Base-by-base conservation (phyloP, 2,888 invertebrate genomes). In the Myopa testacea region DNA sequence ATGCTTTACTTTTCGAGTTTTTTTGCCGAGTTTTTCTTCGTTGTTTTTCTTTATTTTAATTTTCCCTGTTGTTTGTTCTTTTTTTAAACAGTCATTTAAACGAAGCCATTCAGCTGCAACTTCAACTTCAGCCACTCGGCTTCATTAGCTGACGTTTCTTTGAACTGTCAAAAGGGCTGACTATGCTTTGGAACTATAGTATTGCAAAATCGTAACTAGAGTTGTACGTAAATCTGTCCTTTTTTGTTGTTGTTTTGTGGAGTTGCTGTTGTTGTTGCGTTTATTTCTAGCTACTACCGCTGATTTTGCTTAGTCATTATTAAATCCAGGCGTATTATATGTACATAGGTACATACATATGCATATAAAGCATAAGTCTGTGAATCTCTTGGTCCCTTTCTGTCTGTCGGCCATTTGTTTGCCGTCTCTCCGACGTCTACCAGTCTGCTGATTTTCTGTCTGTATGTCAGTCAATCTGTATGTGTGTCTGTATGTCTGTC, bases 161-260 rank as follows among this genome's bases (percentile, higher is more conserved):
- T 74, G 65, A 75, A 69, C 75, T 75, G 75, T 75, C 75, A 69
- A 58, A 75, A 58, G 75, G 7, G 75, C 60, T 69, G 75, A 75
- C 58, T 75, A 14, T 10, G 68, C 69, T 67, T 45, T 10, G 62
- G 68, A 75, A 58, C 19, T 45, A 6, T 10, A 45, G 26, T 75
- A 75, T 67, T 16, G 60, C 73, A 62, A 14, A 34, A n/a, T 16
- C n/a, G 8, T 19, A 34, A 19, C 58, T 38, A 58, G 71, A 58
- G 58, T 55, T 34, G n/a, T n/a, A n/a, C n/a, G n/a, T 45, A 8
- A 45, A 45, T 45, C 45, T 6, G 45, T 8, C 0, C 10, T 45
- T 45, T 45, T 45, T 45, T 10, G 45, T 45, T 45, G 45, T 45
- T 45, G 45, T 6, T 45, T 26, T 26, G 26, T 26, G 26, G 26